Base-by-base conservation (phyloP, 2,113 vertebrate genomes). In the Corythornis vintsioides region DNA sequence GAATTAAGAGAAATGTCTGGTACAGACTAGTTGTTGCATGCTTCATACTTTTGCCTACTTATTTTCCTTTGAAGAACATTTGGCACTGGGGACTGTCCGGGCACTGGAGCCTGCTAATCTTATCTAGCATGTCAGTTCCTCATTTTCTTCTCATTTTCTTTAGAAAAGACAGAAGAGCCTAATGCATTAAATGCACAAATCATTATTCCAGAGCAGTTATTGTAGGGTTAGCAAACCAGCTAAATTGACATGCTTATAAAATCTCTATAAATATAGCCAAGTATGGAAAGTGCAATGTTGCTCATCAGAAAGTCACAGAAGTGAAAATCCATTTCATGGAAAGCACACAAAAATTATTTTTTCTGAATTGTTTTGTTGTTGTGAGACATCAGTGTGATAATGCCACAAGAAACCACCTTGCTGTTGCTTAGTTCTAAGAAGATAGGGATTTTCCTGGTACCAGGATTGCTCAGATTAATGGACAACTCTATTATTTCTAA, bases 251-350 rank as follows among this genome's bases (percentile, higher is more conserved):
- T 84, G 57, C n/a, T 84, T 82, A 64, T 81, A 81, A 88, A 92
- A 92, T 52, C 57, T 9, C 2, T 84, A 73, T 47, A 89, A 89
- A 89, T 87, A 92, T 25, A 90, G 71, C 4, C 2, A 89, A 86
- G 26, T 81, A 75, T 43, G 74, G 83, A 88, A 96, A 88, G 48
- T 31, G 61, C 48, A 83, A 89, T 72, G 61, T 88, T 91, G 86
- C 45, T 91, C 66, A 88, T 84, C 93, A 81, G 50, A 90, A 96
- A 91, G 83, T 76, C 93, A 93, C 86, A 88, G 78, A 77, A 86
- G 86, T 90, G 50, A 19, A 93, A 87, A 91, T 35, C 81, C 42
- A 90, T 92, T 96, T 97, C 65, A 86, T 8, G 25, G 61, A 89
- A 90, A 38, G 52, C 75, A 86, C 56, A 89, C 45, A 71, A 92